Evolutionary conservation across 2,113 vertebrate genomes (phyloP), one percentile per base, ranked within the genome.

Genomic region (Syngnathus scovelli): DNA sequence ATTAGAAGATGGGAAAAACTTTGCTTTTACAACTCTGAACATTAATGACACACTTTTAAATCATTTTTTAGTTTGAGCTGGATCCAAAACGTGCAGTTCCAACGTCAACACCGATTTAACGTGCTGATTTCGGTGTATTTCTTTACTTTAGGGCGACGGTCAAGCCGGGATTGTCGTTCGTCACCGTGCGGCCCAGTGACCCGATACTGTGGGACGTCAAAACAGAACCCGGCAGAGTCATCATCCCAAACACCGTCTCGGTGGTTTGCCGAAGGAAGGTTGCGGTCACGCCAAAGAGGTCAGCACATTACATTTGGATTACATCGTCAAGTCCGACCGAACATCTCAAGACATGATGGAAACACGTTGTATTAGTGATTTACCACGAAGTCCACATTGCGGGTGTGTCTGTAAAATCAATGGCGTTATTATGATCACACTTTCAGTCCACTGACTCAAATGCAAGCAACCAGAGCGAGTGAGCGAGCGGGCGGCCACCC

Each of bases 241-340:
- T 63, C 1, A 61, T 75, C 59, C 79, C 88, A 0, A 87, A 90
- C 0, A 92, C 92, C 0, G 90, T 94, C 0, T 91, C 92, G 5
- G 90, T 98, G 4, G 49, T 90, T 21, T 98, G 96, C 69, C 91
- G 86, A 66, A 94, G 89, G 87, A 95, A 87, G 75, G 54, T 83
- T 1, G 51, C 86, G 1, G 65, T 82, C 76, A 76, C 86, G 0
- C 87, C 83, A 2, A 90, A 85, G 88, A 92, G 92, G 95, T 95
- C 76, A 83, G 93, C 71, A 13, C 16, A 10, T 16, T 9, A 37
- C 36, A 10, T 60, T 38, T 37, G 16, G 2, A 60, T 33, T 16
- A 15, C 12, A 13, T 27, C 4, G 13, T 15, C 23, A 36, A 3
- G 27, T 33, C 27, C 27, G 27, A 33, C 27, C 27, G 27, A 33